Base-by-base conservation (phyloP, 2,113 vertebrate genomes). In the Craseonycteris thonglongyai region DNA sequence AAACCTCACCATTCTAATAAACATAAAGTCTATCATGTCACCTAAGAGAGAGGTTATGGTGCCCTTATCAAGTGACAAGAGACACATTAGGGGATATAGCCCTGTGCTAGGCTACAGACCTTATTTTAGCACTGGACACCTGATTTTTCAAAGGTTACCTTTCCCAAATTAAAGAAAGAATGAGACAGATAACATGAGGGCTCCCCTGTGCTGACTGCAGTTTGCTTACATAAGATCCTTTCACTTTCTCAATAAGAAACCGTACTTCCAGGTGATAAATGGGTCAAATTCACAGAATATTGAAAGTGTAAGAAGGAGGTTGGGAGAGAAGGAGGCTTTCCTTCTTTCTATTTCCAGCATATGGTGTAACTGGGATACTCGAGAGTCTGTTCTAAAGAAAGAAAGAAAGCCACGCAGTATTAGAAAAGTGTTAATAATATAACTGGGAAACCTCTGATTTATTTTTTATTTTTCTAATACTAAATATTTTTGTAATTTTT, bases 121-220 rank as follows among this genome's bases (percentile, higher is more conserved):
- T 96, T 93, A 86, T 93, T 91, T 94, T 91, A 96, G 69, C 42
- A 87, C 16, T 47, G n/a, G 30, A 76, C 75, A 80, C 45, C 71
- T 91, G 72, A 90, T 93, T 97, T 97, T 93, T 72, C 87, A 95
- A 97, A 97, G 93, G 87, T 90, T 80, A 83, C 28, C 75, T 84
- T 96, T 95, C 66, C 79, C 54, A 71, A 94, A 80, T 93, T 86
- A 96, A 95, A 96, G 84, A n/a, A 79, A 96, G 58, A 66, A 21
- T 47, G 49, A 89, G 87, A 83, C 78, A 61, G 49, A 76, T 58
- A 85, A 68, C 21, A 7, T 30, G 75, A 83, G 38, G 40, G 26
- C 45, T 96, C 35, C 47, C 26, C 19, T 51, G 21, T 49, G 35
- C 83, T 75, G 45, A 71, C 35, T 68, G 58, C 40, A 78, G 54